These are phyloP conservation scores for Hiodon alosoides DNA, from an alignment of 2,113 vertebrate species.

Conservation along the genomic window DNA sequence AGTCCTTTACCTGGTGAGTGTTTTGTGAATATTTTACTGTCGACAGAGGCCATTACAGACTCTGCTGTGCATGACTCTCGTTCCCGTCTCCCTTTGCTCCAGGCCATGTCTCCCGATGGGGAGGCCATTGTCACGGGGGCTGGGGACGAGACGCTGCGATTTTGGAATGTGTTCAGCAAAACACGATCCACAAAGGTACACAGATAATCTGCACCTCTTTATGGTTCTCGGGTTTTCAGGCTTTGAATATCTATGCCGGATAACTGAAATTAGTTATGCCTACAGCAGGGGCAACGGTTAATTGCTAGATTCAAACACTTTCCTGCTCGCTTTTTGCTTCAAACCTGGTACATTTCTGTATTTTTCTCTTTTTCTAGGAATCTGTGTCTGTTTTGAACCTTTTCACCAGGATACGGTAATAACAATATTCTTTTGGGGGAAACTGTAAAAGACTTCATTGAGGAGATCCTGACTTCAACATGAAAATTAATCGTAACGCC, in stretches of 20 bases:
- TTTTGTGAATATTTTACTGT: background rate
- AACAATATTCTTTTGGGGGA: conserved; percentile 1
- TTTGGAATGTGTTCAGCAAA: conserved; percentile 99
- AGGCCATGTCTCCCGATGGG: conserved; percentile 99
- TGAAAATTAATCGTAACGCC: background rate
- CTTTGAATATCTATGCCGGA: no score
- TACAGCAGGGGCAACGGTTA: no score
- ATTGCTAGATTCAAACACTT: background rate
- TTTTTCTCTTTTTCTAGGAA: conserved; percentile 41
- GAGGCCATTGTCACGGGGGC: conserved; percentile 97
- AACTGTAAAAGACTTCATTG: conserved; percentile 1
- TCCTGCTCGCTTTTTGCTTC: background rate
- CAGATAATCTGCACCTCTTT: no score
- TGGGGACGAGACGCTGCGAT: conserved; percentile 90
- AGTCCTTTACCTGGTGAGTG: conserved; percentile 85
- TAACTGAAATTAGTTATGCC: no score
- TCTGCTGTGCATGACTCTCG: background rate
- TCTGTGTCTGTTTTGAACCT: conserved; percentile 62
- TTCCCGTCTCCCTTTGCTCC: background rate
- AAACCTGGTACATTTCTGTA: background rate
- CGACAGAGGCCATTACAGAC: background rate
- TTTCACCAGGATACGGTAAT: conserved; percentile 59
- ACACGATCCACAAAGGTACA: conserved; percentile 92
- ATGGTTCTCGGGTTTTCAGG: no score
- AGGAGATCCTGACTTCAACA: conserved; percentile 13